These are phyloP conservation scores for Tokudaia tokunoshimensis DNA, from an alignment of 2,797 vertebrate genomes.

Conservation along the genomic window DNA sequence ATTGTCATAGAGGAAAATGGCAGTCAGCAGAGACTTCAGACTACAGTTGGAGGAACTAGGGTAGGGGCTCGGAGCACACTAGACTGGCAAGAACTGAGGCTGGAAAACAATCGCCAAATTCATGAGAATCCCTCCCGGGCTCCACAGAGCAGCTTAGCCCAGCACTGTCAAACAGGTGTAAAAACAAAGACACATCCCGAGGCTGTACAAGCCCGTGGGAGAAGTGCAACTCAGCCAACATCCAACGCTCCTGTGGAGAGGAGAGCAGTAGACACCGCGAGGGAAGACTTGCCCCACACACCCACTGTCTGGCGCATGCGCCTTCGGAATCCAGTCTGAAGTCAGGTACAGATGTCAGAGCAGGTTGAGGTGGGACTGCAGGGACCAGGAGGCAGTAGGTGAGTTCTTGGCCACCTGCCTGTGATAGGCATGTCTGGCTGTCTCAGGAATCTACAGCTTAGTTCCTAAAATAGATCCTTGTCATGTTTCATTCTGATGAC, in stretches of 20 bases:
- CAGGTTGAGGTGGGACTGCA: background rate
- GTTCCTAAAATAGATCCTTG: background rate
- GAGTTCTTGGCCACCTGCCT: background rate
- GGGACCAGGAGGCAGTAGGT: background rate
- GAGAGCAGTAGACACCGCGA: background rate
- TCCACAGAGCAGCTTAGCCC: background rate
- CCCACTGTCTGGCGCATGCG: background rate
- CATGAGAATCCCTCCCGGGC: background rate
- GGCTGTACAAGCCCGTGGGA: background rate
- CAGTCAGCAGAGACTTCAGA: background rate
- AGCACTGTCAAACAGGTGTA: background rate
- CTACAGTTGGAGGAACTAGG: background rate
- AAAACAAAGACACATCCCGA: background rate
- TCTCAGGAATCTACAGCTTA: background rate
- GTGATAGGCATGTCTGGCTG: background rate
- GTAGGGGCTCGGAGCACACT: too few species aligned
- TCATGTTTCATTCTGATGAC: background rate
- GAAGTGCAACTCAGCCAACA: background rate
- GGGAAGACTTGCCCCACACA: background rate
- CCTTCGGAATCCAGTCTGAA: constrained; percentile 8
- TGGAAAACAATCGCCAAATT: background rate
- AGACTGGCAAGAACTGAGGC: background rate
- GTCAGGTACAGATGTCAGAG: rapidly evolving
- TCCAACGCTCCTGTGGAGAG: background rate
- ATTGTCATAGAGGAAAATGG: background rate